A percentile compares a stretch with the other conserved stretches of the same genome.
phyloP scores from a whole-genome alignment of 2,113 vertebrate genomes.

The Rhipidura dahli region DNA sequence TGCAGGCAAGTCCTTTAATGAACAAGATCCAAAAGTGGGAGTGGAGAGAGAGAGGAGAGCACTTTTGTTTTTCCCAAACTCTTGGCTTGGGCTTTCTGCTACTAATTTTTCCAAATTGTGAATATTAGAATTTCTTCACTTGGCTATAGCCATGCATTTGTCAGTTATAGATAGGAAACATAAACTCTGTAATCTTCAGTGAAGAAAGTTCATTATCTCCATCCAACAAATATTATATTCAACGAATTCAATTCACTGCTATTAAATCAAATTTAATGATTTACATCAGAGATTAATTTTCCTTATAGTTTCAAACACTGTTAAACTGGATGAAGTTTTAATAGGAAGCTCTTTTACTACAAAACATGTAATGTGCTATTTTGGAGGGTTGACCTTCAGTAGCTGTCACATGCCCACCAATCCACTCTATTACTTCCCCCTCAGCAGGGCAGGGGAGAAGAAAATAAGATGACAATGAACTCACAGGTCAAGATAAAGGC shows the following conservation, averaged over 20 bases:
- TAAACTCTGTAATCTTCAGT: not conserved
- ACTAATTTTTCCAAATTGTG: not conserved
- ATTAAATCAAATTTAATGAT: not conserved
- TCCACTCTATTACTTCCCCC: not conserved
- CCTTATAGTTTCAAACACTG: not conserved
- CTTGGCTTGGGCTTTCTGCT: not conserved
- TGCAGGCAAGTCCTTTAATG: not conserved
- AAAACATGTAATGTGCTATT: not conserved
- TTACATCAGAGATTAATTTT: not conserved
- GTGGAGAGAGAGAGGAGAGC: not conserved
- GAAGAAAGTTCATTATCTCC: not conserved
- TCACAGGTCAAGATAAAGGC: not conserved
- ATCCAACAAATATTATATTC: not conserved
- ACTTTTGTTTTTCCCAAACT: not conserved
- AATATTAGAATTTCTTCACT: not conserved
- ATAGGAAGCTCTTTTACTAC: not conserved
- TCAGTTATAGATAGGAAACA: not conserved
- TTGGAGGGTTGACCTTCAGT: not conserved
- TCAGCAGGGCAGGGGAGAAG: not conserved
- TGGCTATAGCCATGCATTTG: not conserved
- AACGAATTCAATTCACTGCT: not conserved
- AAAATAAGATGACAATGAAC: not conserved
- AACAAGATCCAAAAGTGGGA: not conserved
- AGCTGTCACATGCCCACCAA: not conserved
- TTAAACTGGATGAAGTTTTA: not conserved